Evolutionary conservation across 2,113 vertebrate genomes (phyloP).

Genomic region (Regulus satrapa): DNA sequence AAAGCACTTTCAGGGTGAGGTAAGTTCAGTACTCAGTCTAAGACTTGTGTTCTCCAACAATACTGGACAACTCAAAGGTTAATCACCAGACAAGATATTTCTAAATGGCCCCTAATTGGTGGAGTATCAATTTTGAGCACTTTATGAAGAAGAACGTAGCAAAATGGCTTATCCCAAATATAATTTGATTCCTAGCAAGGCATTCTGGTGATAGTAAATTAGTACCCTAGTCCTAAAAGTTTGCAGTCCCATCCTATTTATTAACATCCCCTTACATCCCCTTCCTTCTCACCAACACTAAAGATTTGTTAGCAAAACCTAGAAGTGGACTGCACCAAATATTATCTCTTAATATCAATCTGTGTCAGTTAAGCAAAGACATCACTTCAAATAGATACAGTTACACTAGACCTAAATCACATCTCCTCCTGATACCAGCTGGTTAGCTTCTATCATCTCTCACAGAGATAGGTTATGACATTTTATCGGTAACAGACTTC

Average conservation of each 20-base stretch:
- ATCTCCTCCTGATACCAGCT: neutral
- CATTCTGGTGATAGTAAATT: neutral
- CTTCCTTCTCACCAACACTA: neutral
- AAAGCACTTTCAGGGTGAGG: neutral
- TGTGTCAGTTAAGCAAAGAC: neutral
- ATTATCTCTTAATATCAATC: neutral
- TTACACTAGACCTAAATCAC: neutral
- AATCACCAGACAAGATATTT: neutral
- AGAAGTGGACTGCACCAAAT: neutral
- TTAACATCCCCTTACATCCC: too few relatives aligned
- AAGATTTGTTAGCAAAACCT: neutral
- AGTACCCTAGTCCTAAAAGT: neutral
- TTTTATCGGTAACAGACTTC: neutral
- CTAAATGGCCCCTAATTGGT: neutral
- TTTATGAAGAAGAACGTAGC: rapidly evolving
- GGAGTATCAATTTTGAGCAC: neutral
- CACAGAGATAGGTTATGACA: neutral
- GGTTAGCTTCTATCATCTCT: neutral
- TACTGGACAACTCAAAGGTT: neutral
- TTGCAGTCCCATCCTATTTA: neutral
- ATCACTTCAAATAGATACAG: neutral
- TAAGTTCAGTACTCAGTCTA: neutral
- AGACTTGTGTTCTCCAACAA: neutral
- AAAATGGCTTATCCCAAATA: neutral
- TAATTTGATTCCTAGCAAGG: too few relatives aligned